phyloP scores from a whole-genome alignment of 1,140 invertebrate species.

The Hirudo medicinalis region DNA sequence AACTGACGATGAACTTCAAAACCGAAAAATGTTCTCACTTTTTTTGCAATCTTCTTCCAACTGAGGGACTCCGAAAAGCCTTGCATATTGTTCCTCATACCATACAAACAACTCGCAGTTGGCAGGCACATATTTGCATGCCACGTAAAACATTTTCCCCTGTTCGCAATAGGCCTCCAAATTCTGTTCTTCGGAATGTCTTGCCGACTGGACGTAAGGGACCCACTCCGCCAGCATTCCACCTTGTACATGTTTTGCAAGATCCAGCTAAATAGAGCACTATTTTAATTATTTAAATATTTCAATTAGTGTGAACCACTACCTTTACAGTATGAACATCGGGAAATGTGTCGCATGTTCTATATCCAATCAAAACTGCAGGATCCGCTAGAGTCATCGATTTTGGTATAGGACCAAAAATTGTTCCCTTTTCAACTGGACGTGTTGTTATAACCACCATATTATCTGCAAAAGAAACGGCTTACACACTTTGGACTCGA shows the following conservation, averaged over 20 bases:
- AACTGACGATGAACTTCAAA: not conserved
- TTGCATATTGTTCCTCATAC: slow-evolving; percentile 41
- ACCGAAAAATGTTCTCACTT: not conserved
- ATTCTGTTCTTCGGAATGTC: slow-evolving; percentile 41
- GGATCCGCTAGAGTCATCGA: slow-evolving; percentile 31
- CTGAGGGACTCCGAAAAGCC: slow-evolving; percentile 34
- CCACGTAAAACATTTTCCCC: slow-evolving; percentile 39
- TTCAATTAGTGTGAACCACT: not conserved
- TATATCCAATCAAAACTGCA: slow-evolving; percentile 33
- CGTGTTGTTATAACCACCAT: slow-evolving; percentile 29
- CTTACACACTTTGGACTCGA: no score
- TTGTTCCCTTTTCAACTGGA: slow-evolving; percentile 34
- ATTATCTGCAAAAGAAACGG: not conserved
- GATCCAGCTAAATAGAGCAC: slow-evolving; percentile 26
- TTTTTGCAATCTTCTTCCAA: slow-evolving; percentile 14
- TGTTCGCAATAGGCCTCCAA: slow-evolving; percentile 39
- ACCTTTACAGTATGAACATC: slow-evolving; percentile 32
- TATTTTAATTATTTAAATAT: not conserved
- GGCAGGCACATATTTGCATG: slow-evolving; percentile 32
- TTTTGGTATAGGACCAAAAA: slow-evolving; percentile 36
- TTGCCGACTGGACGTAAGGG: slow-evolving; percentile 35
- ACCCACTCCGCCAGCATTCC: slow-evolving; percentile 32
- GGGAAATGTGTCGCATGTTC: slow-evolving; percentile 31
- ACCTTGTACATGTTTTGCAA: slow-evolving; percentile 25
- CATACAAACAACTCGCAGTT: slow-evolving; percentile 40